Evolutionary conservation across 35 echinoderm and acorn worm species (phyloP), one percentile per base, ranked within the genome.

Genomic region (Ptychodera flava): DNA sequence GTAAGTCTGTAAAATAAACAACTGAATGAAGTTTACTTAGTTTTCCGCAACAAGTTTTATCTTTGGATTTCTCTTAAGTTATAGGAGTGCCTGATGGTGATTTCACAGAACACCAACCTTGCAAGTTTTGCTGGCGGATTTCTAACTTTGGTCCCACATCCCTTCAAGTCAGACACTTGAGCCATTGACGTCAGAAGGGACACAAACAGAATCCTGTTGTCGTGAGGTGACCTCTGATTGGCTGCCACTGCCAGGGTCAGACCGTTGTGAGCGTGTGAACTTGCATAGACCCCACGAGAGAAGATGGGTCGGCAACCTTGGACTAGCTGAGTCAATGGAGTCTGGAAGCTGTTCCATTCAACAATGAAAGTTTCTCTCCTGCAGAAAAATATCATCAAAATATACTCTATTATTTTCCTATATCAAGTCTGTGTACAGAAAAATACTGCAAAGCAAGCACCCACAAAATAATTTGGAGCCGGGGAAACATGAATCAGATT

Each of bases 51-150:
- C n/a, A n/a, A n/a, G n/a, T n/a, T n/a, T n/a, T n/a, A n/a, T n/a
- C n/a, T n/a, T n/a, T n/a, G n/a, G n/a, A n/a, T n/a, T n/a, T n/a
- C n/a, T n/a, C n/a, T n/a, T n/a, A n/a, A n/a, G n/a, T n/a, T n/a
- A n/a, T n/a, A n/a, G n/a, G n/a, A n/a, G n/a, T n/a, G n/a, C n/a
- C n/a, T n/a, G n/a, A n/a, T n/a, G n/a, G n/a, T n/a, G n/a, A n/a
- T n/a, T n/a, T n/a, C n/a, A n/a, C n/a, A n/a, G 34, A 83, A n/a
- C 16, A 81, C 84, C 36, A 81, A 97, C 95, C 91, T 97, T 33
- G 90, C 84, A 34, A 92, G 38, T 36, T 89, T 86, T 30, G 83
- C 35, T 27, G 82, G 85, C 0, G 92, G 90, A 22, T 91, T 85
- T 29, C 75, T 81, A 29, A 32, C 53, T 82, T 84, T 93, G 77